A percentile compares a stretch with the other conserved stretches of the same genome.
Evolutionary conservation across 2,797 vertebrate genomes (phyloP).

Genomic region (Falco berigora): DNA sequence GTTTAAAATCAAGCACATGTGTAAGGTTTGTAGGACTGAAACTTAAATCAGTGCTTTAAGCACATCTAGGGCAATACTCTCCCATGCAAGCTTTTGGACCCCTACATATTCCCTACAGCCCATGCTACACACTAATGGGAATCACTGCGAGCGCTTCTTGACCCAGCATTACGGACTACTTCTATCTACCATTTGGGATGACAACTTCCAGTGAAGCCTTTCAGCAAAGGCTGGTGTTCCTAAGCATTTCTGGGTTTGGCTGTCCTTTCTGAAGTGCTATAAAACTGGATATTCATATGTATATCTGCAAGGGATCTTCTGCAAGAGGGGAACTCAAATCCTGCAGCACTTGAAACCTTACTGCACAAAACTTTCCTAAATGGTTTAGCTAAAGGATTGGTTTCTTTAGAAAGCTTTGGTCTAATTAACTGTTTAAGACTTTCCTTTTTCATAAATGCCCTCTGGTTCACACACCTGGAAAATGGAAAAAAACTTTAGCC

Average conservation of each 20-base stretch:
- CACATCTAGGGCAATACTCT: neutral
- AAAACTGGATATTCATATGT: neutral
- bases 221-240: neutral
- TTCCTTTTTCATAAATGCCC: neutral
- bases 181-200: neutral
- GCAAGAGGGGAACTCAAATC: neutral
- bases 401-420: neutral
- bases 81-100: neutral
- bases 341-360: neutral
- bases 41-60: neutral
- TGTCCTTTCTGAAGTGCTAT: neutral
- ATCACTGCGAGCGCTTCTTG: neutral
- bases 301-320: neutral
- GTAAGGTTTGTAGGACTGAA: neutral
- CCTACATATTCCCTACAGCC: neutral
- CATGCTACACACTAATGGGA: neutral
- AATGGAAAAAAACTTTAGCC: neutral
- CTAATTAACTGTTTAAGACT: neutral
- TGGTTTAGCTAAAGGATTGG: neutral
- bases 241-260: neutral
- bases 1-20: neutral
- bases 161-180: neutral
- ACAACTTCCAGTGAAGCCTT: neutral
- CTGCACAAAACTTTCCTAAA: neutral
- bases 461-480: neutral